Conservation (phyloP, 2,113 vertebrate species). For the Microcebus griseorufus region DNA sequence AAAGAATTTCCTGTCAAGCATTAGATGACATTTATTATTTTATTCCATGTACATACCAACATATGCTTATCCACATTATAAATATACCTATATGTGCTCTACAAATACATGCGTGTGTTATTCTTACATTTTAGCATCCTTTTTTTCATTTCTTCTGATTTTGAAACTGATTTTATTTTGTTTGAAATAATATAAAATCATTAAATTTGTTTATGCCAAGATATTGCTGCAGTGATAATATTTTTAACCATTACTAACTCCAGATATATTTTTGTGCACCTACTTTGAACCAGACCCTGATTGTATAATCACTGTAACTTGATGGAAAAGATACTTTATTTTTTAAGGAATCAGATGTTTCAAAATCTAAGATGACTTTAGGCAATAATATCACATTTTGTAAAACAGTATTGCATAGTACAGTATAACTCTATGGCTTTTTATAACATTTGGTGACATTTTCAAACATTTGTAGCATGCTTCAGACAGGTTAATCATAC, state of each 20-base stretch:
- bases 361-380: not conserved
- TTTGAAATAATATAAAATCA: not conserved
- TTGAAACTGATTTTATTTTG: conserved; percentile 9
- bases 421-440: not conserved
- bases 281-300: not conserved
- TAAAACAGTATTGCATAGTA: not conserved
- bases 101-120: not conserved
- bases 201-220: not conserved
- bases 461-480: not conserved
- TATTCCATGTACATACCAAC: not conserved
- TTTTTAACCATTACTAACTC: not conserved
- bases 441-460: conserved; percentile 42
- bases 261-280: not conserved
- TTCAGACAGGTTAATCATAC: not conserved
- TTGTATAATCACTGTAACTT: not conserved
- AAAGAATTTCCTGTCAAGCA: not conserved
- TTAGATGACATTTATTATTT: not conserved
- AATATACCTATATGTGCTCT: not conserved
- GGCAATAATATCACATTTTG: not conserved
- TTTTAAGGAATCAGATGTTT: not conserved
- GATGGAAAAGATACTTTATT: not conserved
- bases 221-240: not conserved
- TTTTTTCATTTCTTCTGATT: not conserved
- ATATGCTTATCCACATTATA: not conserved
- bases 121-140: not conserved